Conservation (phyloP, 2,797 vertebrate genomes). For the Cyprinella venusta region DNA sequence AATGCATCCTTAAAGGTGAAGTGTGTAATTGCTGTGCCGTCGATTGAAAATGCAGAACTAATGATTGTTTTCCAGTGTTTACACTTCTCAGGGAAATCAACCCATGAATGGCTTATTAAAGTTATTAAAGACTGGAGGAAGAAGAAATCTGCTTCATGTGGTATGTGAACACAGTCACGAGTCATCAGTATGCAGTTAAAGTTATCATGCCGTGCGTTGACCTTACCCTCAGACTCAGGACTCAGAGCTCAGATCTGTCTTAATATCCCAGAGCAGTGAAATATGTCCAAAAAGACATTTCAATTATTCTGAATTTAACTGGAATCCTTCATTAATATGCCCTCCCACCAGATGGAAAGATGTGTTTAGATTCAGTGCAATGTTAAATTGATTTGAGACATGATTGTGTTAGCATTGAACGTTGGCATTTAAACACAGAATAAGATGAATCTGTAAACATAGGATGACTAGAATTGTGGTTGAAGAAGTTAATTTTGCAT, state of each 20-base stretch:
- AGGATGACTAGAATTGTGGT: background rate
- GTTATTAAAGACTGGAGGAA: background rate
- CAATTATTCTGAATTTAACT: constrained; percentile 31
- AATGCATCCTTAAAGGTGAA: background rate
- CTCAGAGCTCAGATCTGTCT: constrained; percentile 13
- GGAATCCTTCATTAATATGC: constrained; percentile 8
- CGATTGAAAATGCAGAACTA: background rate
- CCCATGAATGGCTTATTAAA: background rate
- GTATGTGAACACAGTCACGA: background rate
- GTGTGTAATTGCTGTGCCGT: background rate
- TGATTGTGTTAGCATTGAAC: background rate
- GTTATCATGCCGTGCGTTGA: background rate
- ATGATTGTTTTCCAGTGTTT: background rate
- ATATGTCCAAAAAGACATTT: constrained; percentile 39
- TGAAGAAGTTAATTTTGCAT: background rate
- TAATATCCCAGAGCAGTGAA: constrained; percentile 22
- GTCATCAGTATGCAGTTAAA: constrained; percentile 11
- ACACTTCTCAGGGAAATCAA: background rate
- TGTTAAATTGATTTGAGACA: background rate
- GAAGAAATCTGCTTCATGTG: background rate
- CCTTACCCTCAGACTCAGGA: background rate
- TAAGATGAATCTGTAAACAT: background rate
- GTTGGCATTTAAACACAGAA: background rate
- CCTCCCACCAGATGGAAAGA: background rate
- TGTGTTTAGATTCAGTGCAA: constrained; percentile 17